Evolutionary conservation across 2,797 vertebrate species (phyloP).

Genomic region (Coluber constrictor): DNA sequence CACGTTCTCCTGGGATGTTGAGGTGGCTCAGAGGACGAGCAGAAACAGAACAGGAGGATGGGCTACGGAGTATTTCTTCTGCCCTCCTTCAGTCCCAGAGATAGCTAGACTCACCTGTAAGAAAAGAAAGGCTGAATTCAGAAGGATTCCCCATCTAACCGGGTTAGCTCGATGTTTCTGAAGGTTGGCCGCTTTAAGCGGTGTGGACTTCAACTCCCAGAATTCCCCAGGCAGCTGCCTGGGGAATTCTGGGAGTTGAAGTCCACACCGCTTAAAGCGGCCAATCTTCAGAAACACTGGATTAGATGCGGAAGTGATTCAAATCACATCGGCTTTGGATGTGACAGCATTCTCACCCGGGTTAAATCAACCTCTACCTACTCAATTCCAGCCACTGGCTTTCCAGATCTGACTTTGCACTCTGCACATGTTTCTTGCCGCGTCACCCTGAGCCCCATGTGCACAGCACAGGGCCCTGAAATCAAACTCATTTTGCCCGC

Average conservation of each 20-base stretch:
- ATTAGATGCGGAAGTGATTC: neutral
- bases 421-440: neutral
- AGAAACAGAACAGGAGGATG: no score
- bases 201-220: no score
- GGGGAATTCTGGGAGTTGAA: neutral
- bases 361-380: neutral
- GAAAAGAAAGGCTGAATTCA: neutral
- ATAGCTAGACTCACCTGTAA: neutral
- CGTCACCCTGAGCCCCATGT: fast-evolving
- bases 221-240: neutral
- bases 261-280: neutral
- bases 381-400: neutral
- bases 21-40: neutral
- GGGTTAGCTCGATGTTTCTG: neutral
- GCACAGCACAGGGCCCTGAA: neutral
- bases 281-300: neutral
- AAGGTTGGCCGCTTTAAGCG: no score
- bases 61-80: neutral
- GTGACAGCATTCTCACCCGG: neutral
- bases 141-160: neutral
- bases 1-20: fast-evolving
- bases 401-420: neutral
- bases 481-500: neutral
- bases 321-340: neutral
- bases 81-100: fast-evolving